Base-by-base conservation (phyloP, 2,797 vertebrate genomes). In the Anguilla anguilla region DNA sequence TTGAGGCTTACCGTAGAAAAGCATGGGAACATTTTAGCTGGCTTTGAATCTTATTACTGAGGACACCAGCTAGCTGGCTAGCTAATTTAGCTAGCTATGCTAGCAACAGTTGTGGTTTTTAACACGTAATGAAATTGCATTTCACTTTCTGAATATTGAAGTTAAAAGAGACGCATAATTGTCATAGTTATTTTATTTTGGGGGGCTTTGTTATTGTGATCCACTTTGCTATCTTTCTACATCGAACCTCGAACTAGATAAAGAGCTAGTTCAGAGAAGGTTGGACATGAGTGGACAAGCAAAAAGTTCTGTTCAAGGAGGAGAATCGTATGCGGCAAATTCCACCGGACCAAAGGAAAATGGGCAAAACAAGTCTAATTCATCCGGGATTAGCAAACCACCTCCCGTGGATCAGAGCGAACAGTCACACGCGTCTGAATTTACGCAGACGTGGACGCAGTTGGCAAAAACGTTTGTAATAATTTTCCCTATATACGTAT, bases 401-500 rank as follows among this genome's bases (percentile, higher is more conserved):
- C 89, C 93, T 3, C 85, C 92, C 35, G 93, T 53, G 72, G 89
- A 89, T 86, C 3, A 83, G 10, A 81, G 91, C 22, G 90, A 92
- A 25, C 94, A 95, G 3, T n/a, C 93, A 3, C 88, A 93, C 90
- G 92, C 96, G 57, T 92, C 96, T 0, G 93, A 95, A 94, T 88
- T 98, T 88, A 94, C 96, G 35, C 97, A 96, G 61, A 95, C 97
- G 89, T 96, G 97, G 96, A 92, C 95, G 79, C 97, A 97, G 93
- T 96, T 99, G 43, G 97, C 96, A 17, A 97, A 97, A 93, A 97
- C 97, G 85, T 98, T 99, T 90, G 96, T 97, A 86, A 91, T 99
- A 5, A 96, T 99, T 87, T 97, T 99, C 92, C 98, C 98, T 0
- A 97, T 99, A 86, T 99, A 99, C 86, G 97, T 96, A 3, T 92